Evolutionary conservation across 2,797 vertebrate species (phyloP), one percentile per base, ranked within the genome.

Genomic region (Podargus strigoides): DNA sequence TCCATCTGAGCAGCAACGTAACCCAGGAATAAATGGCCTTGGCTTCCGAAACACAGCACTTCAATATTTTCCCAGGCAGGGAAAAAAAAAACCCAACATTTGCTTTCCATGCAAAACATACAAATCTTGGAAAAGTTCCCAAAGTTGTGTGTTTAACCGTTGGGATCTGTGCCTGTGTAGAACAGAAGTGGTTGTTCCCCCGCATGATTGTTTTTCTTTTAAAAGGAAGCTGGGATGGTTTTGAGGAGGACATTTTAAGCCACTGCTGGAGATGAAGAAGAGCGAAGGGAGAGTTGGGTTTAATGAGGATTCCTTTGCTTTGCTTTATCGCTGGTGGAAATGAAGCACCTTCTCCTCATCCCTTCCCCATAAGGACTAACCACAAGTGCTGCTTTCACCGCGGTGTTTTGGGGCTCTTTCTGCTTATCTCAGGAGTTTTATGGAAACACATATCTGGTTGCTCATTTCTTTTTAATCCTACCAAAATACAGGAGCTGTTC

Each of bases 101-200:
- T 96, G 95, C 91, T 97, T 94, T 95, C 92, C 91, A 70, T 95
- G 94, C 93, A 95, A 95, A 96, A 95, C 92, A 93, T 68, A 69
- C 66, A 93, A 94, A 97, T 92, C 96, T 96, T 96, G 95, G 96
- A 92, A 59, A 94, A 95, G 82, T 85, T 97, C 95, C 96, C 83
- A 0, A 89, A 89, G 68, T 94, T 46, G 66, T 0, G 21, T 83
- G 84, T 96, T 89, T 60, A 34, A 28, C 94, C 85, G 90, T 68
- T 94, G 89, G 6, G 76, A 34, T 68, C 75, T 23, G 16, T 12
- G 87, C 42, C 28, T 74, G 80, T n/a, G 89, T 6, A 32, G 84
- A 59, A 30, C 4, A n/a, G 18, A 64, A 78, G 90, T 34, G 87
- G 49, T 90, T 91, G n/a, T 90, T 81, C 85, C 80, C 44, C 42